Evolutionary conservation across 2,888 invertebrate genomes (phyloP), one percentile per base, ranked within the genome.

Genomic region (Chrysolina haemoptera): DNA sequence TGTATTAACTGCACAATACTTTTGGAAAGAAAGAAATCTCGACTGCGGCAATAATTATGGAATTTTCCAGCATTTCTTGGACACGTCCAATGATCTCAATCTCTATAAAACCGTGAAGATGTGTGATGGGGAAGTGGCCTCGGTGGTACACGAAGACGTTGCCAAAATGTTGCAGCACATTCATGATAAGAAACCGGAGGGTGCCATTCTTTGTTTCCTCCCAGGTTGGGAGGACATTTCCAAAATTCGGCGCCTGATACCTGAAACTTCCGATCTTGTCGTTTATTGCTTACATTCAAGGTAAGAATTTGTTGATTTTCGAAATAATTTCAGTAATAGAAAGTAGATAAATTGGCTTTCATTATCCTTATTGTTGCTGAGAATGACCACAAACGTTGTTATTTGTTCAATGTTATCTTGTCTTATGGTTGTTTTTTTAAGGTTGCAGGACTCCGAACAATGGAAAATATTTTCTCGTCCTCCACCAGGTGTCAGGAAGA

Each of bases 181-280:
- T n/a, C 89, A 92, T 66, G 85, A 82, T 11, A 88, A 84, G 0
- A 90, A 92, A 81, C 88, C 89, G 0, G 90, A 91, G 62, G 94
- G 94, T 0, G 93, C 93, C 0, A 93, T 95, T 80, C 87, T 95
- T 64, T 93, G 92, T 55, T 95, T 95, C 79, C 89, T 95, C 9
- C 94, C 95, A 16, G 94, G 94, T 14, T 94, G 95, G 94, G 88
- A 90, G 2, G 94, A 94, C 74, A 94, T 95, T 53, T 88, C 87
- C 27, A 86, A 87, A 63, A 87, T 93, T 0, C 88, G 89, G 65
- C 87, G 86, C 16, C 64, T 90, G n/a, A 76, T 85, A 66, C 81
- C 80, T 4, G 22, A 41, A 12, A 69, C 64, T 20, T 27, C 62
- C 11, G 83, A 84, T 78, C 68, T 83, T 73, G 73, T 70, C 6